Evolutionary conservation across 2,797 vertebrate species (phyloP), one percentile per base, ranked within the genome.

Genomic region (Malacoctenus gilli): DNA sequence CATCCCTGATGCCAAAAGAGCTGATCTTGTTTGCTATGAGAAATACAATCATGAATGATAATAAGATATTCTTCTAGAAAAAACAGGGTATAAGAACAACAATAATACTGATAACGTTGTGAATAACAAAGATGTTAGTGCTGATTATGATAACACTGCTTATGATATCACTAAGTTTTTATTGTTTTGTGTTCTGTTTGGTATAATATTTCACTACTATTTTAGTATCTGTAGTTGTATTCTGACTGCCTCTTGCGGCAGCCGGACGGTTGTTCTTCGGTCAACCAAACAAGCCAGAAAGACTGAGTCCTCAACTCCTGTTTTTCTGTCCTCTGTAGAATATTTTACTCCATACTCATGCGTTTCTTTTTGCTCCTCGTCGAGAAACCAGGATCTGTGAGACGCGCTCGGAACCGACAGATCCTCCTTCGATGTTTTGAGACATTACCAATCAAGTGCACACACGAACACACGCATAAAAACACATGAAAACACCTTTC

Each of bases 61-160:
- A 83, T 84, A 83, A 78, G 77, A 86, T 83, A 81, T 85, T 89
- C 82, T 80, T 85, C 82, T 82, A 85, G 85, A 85, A 78, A 79
- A 72, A 77, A 92, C 91, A 92, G 91, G 91, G 92, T 92, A 92
- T 85, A 87, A 85, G 82, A 89, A 89, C 85, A 89, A 86, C 84
- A 89, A 85, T 87, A 89, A 88, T 83, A 66, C 63, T 80, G 85
- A 75, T 84, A 84, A 79, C 75, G 74, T 89, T 92, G 88, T 90
- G 89, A 90, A 85, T 87, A 88, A 82, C 80, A 82, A 82, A 85
- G 79, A 79, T 80, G 67, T 82, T 85, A 74, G 80, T 82, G 63
- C 72, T 81, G 79, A 86, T 85, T 73, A 81, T 80, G 71, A 80
- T 80, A 84, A 86, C 72, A 72, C 71, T 80, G 74, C 79, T 86